Evolutionary conservation across 1,140 invertebrate genomes (phyloP), one percentile per base, ranked within the genome.

Genomic region (Tetramorium parvispinum): DNA sequence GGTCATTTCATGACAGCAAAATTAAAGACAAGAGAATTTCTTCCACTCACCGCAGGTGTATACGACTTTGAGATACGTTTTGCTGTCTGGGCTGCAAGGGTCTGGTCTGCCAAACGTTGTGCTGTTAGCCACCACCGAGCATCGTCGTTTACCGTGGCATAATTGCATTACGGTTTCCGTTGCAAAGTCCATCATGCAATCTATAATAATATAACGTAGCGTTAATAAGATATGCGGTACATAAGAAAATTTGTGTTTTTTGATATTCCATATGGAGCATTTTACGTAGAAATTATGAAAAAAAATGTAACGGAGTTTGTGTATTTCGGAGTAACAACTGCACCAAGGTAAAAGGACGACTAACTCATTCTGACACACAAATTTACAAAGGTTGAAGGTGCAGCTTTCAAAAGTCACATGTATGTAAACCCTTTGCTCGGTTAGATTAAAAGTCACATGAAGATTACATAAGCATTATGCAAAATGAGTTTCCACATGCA

Each of bases 11-110:
- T 18, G 5, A 46, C 8, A 37, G 63, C 1, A 46, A 43, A 76
- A 76, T 76, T 24, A 0, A 61, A 63, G 49, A 73, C 4, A 49
- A 43, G n/a, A 53, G 51, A 78, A 85, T 18, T 49, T 76, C 6
- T 27, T 16, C 21, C 51, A 97, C 98, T 98, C 96, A 99, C 98
- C 98, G 95, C 98, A 99, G 40, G 98, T 98, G 95, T 98, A 99
- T 88, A 98, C 97, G 86, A 98, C 97, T 96, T 98, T 98, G 88
- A 99, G 96, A 95, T 99, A 99, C 95, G 98, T 98, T 81, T 97
- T 96, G 87, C 98, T 98, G 75, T 98, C 97, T 0, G 97, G 96
- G 75, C 97, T 96, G 93, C 98, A 99, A 0, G 98, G 98, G 90
- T 97, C 97, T 24, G 63, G 24, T 81, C 32, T 68, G 32, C 98